Conservation (phyloP, 2,888 invertebrate species). For the Aleiodes leptofemur region DNA sequence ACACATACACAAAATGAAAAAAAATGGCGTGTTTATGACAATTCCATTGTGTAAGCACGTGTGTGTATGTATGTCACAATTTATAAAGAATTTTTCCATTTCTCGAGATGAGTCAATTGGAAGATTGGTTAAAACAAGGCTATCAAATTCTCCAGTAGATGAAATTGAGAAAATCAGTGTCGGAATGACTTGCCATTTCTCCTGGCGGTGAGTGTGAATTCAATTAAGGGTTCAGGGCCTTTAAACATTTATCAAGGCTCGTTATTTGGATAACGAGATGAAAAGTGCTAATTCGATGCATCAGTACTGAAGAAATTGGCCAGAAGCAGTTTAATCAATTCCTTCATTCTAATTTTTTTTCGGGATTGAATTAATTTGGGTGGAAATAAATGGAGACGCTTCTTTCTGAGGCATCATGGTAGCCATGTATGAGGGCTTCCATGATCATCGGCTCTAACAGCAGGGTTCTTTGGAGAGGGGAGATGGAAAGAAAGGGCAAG, state of each 20-base stretch:
- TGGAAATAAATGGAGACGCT: constrained; percentile 6
- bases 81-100: not conserved
- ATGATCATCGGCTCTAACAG: constrained; percentile 56
- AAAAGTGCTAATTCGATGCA: constrained; percentile 44
- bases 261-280: constrained; percentile 71
- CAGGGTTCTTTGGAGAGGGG: constrained; percentile 64
- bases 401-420: constrained; percentile 34
- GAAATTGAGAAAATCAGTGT: constrained; percentile 70
- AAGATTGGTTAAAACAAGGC: constrained; percentile 44
- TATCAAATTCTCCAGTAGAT: constrained; percentile 50
- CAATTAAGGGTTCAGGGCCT: constrained; percentile 70
- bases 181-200: constrained; percentile 70
- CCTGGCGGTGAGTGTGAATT: constrained; percentile 71
- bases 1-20: too few relatives aligned
- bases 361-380: not conserved
- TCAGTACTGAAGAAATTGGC: too few relatives aligned
- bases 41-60: too few relatives aligned
- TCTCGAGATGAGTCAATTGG: constrained; percentile 32
- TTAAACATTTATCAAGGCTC: constrained; percentile 72
- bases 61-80: too few relatives aligned
- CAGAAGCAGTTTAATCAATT: too few relatives aligned
- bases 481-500: constrained; percentile 9
- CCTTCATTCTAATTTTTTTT: constrained; percentile 4
- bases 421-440: constrained; percentile 53
- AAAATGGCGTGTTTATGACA: too few relatives aligned